Evolutionary conservation across 1,140 invertebrate species (phyloP).

Genomic region (Maniola jurtina): DNA sequence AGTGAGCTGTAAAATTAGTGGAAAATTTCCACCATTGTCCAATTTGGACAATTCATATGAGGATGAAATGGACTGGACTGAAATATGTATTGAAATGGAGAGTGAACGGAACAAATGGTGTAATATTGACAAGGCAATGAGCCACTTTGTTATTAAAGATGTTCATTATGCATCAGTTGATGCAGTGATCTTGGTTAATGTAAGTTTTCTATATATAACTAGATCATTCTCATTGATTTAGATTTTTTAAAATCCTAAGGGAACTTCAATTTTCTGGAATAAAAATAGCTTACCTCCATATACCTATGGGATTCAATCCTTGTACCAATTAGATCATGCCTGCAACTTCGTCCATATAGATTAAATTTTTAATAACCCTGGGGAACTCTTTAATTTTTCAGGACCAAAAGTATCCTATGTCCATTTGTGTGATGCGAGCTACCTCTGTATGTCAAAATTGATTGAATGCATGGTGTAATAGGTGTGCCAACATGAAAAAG

Average conservation of each 20-base stretch:
- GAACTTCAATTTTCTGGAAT: no score
- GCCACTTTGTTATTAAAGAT: constrained; percentile 67
- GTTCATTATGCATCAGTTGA: constrained; percentile 74
- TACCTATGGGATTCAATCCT: no score
- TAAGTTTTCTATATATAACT: constrained; percentile 41
- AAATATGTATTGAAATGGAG: constrained; percentile 68
- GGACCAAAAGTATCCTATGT: no score
- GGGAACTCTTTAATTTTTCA: no score
- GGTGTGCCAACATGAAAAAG: no score
- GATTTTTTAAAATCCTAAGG: not conserved
- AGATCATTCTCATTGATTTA: not conserved
- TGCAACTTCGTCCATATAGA: no score
- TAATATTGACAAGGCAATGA: constrained; percentile 59
- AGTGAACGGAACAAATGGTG: constrained; percentile 63
- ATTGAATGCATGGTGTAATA: no score
- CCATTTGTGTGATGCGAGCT: no score
- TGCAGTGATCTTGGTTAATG: constrained; percentile 72
- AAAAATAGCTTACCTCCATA: no score
- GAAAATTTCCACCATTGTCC: constrained; percentile 56
- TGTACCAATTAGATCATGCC: no score
- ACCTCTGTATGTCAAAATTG: no score
- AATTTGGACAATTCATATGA: constrained; percentile 56
- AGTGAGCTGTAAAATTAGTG: constrained; percentile 62
- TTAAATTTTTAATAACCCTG: no score
- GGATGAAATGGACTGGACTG: constrained; percentile 58